Conservation (phyloP, 2,797 vertebrate genomes). For the Coregonus ussuriensis region DNA sequence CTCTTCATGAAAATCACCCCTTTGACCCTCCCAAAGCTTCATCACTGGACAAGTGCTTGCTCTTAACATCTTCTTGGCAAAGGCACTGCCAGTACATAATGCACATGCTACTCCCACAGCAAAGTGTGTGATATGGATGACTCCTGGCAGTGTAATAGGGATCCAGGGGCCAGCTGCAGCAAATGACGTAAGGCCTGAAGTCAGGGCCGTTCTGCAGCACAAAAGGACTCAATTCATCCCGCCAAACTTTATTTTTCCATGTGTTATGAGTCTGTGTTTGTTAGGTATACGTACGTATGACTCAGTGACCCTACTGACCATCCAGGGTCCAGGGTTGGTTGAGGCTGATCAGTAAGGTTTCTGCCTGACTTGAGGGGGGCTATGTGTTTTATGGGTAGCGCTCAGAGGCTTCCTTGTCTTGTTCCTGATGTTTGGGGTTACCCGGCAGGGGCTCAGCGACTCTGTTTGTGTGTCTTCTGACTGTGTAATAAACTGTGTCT, state of each 20-base stretch:
- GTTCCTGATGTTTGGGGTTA: conserved; percentile 26
- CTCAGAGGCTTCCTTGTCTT: conserved; percentile 24
- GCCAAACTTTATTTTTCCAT: conserved; percentile 18
- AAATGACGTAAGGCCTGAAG: conserved; percentile 40
- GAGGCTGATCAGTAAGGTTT: conserved; percentile 20
- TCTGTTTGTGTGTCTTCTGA: conserved; percentile 29
- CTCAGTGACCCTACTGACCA: conserved; percentile 6
- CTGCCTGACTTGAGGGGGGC: conserved; percentile 27
- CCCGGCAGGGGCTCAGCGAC: conserved; percentile 1
- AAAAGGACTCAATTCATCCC: conserved; percentile 30
- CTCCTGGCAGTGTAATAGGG: conserved; percentile 30
- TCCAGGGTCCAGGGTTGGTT: not conserved
- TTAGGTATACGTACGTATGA: conserved; percentile 11
- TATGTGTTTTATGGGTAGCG: conserved; percentile 24
- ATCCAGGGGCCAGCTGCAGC: conserved; percentile 37
- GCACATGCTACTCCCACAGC: conserved; percentile 12
- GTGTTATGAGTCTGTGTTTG: conserved; percentile 24
- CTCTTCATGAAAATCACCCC: conserved; percentile 36
- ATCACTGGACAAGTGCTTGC: conserved; percentile 28
- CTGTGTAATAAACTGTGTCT: conserved; percentile 37
- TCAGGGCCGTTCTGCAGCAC: conserved; percentile 35
- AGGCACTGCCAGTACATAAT: conserved; percentile 11
- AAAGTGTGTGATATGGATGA: conserved; percentile 28
- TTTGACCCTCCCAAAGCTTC: conserved; percentile 30
- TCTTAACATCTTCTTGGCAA: conserved; percentile 20